Evolutionary conservation across 2,888 invertebrate genomes (phyloP).

Genomic region (Athalia cordata): DNA sequence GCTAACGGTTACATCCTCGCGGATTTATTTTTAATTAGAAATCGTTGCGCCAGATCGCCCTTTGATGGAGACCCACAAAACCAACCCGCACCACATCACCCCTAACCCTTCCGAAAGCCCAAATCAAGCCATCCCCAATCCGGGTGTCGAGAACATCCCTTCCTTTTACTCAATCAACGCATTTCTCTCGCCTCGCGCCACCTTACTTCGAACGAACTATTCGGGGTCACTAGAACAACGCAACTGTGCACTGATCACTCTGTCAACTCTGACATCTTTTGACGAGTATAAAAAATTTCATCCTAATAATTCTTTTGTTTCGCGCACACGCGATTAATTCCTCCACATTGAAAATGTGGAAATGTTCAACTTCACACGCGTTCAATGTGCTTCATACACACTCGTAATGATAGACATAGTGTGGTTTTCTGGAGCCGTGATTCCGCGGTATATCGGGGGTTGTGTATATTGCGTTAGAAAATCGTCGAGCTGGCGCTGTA

Average conservation of each 20-base stretch:
- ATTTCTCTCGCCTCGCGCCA: slow-evolving; percentile 23
- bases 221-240: neutral
- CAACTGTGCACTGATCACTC: neutral
- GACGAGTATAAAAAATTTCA: neutral
- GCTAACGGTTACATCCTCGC: slow-evolving; percentile 62
- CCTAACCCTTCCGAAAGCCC: neutral
- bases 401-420: neutral
- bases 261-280: neutral
- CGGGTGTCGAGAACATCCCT: neutral
- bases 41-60: slow-evolving; percentile 44
- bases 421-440: slow-evolving; percentile 14
- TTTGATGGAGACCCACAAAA: slow-evolving; percentile 30
- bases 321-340: neutral
- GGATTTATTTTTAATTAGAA: slow-evolving; percentile 69
- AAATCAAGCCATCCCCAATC: slow-evolving; percentile 27
- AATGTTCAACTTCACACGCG: neutral
- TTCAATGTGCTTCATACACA: neutral
- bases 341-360: neutral
- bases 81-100: slow-evolving; percentile 16
- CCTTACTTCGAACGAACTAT: neutral
- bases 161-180: slow-evolving; percentile 35
- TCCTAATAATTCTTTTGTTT: neutral
- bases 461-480: slow-evolving; percentile 46
- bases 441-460: neutral
- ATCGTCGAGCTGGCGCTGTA: slow-evolving; percentile 55